Evolutionary conservation across 2,888 invertebrate species (phyloP), one percentile per base, ranked within the genome.

Genomic region (Ptychoptera contaminata): DNA sequence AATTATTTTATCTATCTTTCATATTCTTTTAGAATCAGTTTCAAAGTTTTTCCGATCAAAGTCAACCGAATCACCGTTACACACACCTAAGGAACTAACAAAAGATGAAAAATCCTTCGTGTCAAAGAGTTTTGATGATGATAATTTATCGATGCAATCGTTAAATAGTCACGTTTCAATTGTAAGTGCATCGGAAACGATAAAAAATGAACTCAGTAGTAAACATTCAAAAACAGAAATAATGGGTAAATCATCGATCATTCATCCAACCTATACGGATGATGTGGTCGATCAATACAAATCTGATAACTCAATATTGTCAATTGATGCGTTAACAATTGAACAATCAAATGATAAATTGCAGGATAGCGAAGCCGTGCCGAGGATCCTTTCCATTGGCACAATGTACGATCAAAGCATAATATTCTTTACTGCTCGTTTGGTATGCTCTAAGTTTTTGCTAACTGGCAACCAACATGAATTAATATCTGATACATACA

Each of bases 401-500:
- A 57, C 56, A 31, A 57, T 63, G 42, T 56, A 58, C 44, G 63
- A 65, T 42, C 66, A 66, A 51, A 52, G 60, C 9, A 47, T 65
- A 34, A 49, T 65, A n/a, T 56, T 56, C 46, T 66, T 63, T 41
- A 63, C 64, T 15, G 55, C 57, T 14, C 60, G 66, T 15, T 49
- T 65, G 40, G 55, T 66, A 15, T 54, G 59, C 9, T 61, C 60
- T 4, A 59, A 61, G 31, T 66, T 65, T 49, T 50, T 66, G 42
- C 55, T 66, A n/a, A 55, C 53, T 31, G 63, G 64, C 2, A 53
- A 52, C 42, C 59, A 65, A 29, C 75, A 76, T 7, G 68, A 70
- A 3, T 58, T 81, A 40, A 76, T 83, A 50, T 67, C 82, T 2
- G 93, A 93, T 59, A 74, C 76, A 61, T 68, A 69, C 16, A 79